Conservation (phyloP, 2,113 vertebrate genomes). For the Oxygymnocypris stewartii region DNA sequence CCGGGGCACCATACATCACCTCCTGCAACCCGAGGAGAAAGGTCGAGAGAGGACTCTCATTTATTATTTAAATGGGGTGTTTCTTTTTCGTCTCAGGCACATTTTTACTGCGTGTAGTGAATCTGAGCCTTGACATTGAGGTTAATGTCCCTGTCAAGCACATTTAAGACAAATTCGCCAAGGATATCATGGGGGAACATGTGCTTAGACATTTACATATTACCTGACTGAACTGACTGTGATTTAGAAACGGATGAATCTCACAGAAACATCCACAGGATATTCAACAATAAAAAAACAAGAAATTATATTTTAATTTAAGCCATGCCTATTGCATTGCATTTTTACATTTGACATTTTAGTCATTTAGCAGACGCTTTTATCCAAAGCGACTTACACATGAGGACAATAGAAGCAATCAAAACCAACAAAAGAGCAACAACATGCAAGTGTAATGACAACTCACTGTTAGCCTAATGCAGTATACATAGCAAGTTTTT, state of each 20-base stretch:
- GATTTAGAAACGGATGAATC: constrained; percentile 12
- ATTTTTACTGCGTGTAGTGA: constrained; percentile 60
- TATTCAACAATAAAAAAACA: not conserved
- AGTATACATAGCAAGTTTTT: too few relatives aligned
- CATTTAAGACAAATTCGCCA: constrained; percentile 44
- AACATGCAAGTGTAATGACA: too few relatives aligned
- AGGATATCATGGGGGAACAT: not conserved
- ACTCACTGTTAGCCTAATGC: too few relatives aligned
- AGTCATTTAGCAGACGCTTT: too few relatives aligned
- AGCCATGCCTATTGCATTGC: not conserved
- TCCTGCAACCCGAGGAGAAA: constrained; percentile 57
- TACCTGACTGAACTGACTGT: not conserved
- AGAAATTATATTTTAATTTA: not conserved
- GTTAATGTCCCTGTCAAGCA: constrained; percentile 59
- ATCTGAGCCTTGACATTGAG: constrained; percentile 61
- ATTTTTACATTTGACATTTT: too few relatives aligned
- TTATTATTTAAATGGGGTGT: constrained; percentile 70
- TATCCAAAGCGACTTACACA: too few relatives aligned
- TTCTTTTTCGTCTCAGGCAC: constrained; percentile 50
- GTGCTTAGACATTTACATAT: constrained; percentile 5
- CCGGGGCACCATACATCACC: constrained; percentile 71
- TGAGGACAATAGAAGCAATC: too few relatives aligned
- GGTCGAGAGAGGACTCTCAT: constrained; percentile 65
- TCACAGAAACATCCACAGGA: not conserved
- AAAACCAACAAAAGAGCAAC: too few relatives aligned